Conservation (phyloP, 2,888 invertebrate species). For the Penaeus monodon region DNA sequence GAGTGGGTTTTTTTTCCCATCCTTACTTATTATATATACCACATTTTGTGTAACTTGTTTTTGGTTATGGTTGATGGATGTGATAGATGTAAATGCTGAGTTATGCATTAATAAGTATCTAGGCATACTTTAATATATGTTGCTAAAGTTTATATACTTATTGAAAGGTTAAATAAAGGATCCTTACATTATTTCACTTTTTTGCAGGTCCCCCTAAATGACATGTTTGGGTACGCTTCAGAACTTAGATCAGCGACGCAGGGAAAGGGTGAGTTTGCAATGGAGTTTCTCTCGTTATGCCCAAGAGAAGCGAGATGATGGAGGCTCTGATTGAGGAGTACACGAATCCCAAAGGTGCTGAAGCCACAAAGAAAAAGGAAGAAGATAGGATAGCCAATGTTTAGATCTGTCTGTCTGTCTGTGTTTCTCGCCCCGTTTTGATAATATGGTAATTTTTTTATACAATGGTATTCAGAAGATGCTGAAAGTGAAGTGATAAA, state of each 20-base stretch:
- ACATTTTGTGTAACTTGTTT: too few relatives aligned
- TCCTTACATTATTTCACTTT: neutral
- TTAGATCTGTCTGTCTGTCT: neutral
- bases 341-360: constrained; percentile 72
- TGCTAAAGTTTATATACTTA: too few relatives aligned
- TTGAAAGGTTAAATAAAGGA: neutral
- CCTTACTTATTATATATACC: too few relatives aligned
- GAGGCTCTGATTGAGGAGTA: constrained; percentile 82
- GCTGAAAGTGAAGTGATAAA: too few relatives aligned
- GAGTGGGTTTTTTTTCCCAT: too few relatives aligned
- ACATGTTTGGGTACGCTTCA: constrained; percentile 98
- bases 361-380: constrained; percentile 39
- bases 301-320: constrained; percentile 81
- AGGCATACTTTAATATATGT: too few relatives aligned
- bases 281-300: constrained; percentile 96
- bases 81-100: too few relatives aligned
- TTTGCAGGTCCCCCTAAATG: constrained; percentile 87
- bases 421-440: too few relatives aligned
- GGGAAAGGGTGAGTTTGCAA: constrained; percentile 98
- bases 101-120: too few relatives aligned
- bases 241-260: constrained; percentile 93
- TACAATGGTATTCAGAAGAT: too few relatives aligned
- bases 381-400: constrained; percentile 19
- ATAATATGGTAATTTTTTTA: too few relatives aligned
- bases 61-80: too few relatives aligned